These are phyloP conservation scores for Diorhabda carinulata DNA, from an alignment of 1,140 invertebrate genomes.

Conservation along the genomic window DNA sequence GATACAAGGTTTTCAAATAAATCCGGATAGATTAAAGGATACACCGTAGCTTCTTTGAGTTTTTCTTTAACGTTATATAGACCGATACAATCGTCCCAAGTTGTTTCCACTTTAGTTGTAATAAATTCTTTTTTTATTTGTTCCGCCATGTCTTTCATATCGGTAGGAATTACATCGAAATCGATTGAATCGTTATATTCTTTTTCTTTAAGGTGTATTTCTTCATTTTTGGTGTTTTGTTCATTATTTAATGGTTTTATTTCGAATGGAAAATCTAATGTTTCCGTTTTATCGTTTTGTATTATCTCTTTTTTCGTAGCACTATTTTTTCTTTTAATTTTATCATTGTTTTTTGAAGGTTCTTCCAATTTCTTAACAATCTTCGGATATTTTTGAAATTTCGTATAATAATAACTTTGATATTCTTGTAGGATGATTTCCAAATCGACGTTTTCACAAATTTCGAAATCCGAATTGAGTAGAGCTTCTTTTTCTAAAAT, in stretches of 20 bases:
- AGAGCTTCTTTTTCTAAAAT: constrained; percentile 65
- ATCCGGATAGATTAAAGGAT: constrained; percentile 79
- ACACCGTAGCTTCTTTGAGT: constrained; percentile 86
- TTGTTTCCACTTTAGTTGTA: constrained; percentile 50
- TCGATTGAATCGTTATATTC: not conserved
- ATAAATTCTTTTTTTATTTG: constrained; percentile 64
- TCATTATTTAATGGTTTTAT: constrained; percentile 23
- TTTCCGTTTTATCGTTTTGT: constrained; percentile 18
- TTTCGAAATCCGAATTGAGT: constrained; percentile 60
- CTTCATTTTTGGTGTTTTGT: not conserved
- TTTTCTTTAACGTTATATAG: constrained; percentile 74
- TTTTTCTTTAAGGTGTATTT: not conserved
- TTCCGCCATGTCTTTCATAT: constrained; percentile 52
- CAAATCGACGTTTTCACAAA: constrained; percentile 90
- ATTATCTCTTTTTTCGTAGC: not conserved
- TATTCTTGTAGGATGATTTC: constrained; percentile 85
- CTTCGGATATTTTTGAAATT: constrained; percentile 82
- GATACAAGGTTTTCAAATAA: constrained; percentile 77
- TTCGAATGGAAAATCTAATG: constrained; percentile 34
- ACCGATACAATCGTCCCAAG: constrained; percentile 73
- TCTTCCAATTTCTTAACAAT: constrained; percentile 58
- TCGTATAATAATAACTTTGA: constrained; percentile 77
- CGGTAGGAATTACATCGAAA: not conserved
- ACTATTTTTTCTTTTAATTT: not conserved
- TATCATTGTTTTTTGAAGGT: not conserved